phyloP scores from a whole-genome alignment of 2,113 vertebrate genomes.

The Erinaceus europaeus region DNA sequence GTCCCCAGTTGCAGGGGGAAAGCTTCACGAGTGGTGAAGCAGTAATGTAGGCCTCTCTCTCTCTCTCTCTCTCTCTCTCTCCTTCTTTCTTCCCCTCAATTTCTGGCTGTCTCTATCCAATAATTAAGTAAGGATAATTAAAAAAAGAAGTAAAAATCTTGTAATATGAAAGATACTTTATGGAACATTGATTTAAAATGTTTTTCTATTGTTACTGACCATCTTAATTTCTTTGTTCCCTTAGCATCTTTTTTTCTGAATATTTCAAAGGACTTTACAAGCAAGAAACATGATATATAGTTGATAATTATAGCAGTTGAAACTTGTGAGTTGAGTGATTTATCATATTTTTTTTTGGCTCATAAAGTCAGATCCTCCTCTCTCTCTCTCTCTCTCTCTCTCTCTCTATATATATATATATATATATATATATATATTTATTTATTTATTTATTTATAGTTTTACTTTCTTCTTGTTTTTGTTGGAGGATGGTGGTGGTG shows the following conservation, averaged over 20 bases:
- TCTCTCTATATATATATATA: no score
- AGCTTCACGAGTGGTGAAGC: no score
- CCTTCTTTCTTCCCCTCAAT: no score
- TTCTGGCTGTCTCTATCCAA: no score
- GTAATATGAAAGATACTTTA: not conserved
- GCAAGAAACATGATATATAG: slow-evolving; percentile 33
- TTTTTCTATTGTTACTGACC: slow-evolving; percentile 6
- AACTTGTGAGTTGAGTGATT: not conserved
- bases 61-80: no score
- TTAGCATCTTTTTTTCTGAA: slow-evolving; percentile 3
- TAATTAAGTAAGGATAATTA: no score
- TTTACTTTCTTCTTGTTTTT: not conserved
- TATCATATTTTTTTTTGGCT: not conserved
- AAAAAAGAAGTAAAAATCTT: not conserved
- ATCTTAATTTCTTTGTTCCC: slow-evolving; percentile 43
- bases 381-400: not conserved
- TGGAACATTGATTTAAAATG: not conserved
- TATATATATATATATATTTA: no score
- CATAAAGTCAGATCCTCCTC: not conserved
- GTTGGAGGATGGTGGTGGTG: not conserved
- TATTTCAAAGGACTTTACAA: slow-evolving; percentile 48
- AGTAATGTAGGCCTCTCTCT: no score
- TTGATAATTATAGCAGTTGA: slow-evolving; percentile 12
- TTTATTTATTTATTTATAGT: not conserved
- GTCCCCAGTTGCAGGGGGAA: no score